phyloP scores from a whole-genome alignment of 2,797 vertebrate species.

The Lagorchestes hirsutus region DNA sequence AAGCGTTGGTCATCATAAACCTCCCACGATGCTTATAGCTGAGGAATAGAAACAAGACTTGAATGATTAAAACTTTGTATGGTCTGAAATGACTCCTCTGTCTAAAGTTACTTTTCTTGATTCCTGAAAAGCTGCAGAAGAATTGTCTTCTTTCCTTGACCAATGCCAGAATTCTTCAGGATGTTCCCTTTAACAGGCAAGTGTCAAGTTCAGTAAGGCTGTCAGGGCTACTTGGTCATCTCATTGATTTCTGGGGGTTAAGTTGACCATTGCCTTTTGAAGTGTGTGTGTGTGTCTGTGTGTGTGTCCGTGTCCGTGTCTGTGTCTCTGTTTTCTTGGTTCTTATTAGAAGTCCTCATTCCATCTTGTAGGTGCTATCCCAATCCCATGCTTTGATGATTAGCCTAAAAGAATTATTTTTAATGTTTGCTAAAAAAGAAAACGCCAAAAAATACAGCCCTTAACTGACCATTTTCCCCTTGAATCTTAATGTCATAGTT shows the following conservation, averaged over 20 bases:
- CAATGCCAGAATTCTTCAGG: constrained; percentile 93
- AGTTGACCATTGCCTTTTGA: background rate
- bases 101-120: constrained; percentile 63
- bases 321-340: no score
- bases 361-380: background rate
- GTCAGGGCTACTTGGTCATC: background rate
- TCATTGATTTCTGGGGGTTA: background rate
- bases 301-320: no score
- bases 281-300: no score
- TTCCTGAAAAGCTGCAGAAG: constrained; percentile 91
- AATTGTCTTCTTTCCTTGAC: constrained; percentile 95
- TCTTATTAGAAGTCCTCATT: background rate
- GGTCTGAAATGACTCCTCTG: constrained; percentile 28
- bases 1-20: background rate
- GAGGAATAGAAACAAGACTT: background rate
- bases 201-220: constrained; percentile 55
- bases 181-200: constrained; percentile 95
- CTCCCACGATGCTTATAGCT: background rate
- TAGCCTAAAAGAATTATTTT: background rate
- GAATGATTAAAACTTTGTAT: constrained; percentile 25
- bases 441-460: background rate
- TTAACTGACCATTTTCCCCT: background rate
- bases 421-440: background rate
- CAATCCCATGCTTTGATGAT: background rate
- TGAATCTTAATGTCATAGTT: background rate